Percentiles rank a stretch among this genome's conserved stretches.
Conservation (phyloP, 1,140 invertebrate species). For the Drosophila repleta region DNA sequence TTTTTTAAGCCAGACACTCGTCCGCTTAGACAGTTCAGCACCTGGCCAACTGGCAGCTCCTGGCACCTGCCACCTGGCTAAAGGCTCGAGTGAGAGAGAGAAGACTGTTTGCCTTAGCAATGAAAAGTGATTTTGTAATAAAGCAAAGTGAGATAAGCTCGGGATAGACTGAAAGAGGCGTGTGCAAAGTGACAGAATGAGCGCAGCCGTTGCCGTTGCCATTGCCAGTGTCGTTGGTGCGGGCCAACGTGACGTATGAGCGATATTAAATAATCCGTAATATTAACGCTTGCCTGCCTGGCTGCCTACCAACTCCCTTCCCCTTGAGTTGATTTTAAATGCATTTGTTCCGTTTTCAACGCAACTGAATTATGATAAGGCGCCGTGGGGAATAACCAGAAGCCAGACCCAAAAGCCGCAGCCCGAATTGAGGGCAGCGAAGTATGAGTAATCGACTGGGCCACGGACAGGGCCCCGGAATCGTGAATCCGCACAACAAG, state of each 20-base stretch:
- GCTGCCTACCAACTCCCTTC: background rate
- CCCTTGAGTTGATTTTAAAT: constrained; percentile 24
- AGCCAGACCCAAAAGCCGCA: background rate
- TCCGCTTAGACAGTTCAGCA: constrained; percentile 19
- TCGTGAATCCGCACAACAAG: constrained; percentile 9
- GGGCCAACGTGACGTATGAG: constrained; percentile 40
- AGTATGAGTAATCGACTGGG: background rate
- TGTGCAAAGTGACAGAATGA: constrained; percentile 14
- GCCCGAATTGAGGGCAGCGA: background rate
- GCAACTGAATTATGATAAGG: constrained; percentile 28
- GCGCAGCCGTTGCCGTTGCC: constrained; percentile 6
- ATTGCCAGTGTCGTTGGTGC: background rate
- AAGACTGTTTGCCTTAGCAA: constrained; percentile 12
- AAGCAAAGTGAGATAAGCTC: constrained; percentile 36
- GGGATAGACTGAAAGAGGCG: background rate
- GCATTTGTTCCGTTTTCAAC: constrained; percentile 10
- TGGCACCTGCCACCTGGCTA: background rate
- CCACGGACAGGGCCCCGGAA: background rate
- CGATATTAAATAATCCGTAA: constrained; percentile 48
- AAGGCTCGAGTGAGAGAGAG: background rate
- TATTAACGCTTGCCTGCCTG: constrained; percentile 29
- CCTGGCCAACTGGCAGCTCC: constrained; percentile 2
- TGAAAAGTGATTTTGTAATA: constrained; percentile 48
- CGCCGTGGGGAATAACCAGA: background rate
- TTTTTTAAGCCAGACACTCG: constrained; percentile 14